Conservation (phyloP, 2,888 invertebrate species). For the Drosophila birchii region DNA sequence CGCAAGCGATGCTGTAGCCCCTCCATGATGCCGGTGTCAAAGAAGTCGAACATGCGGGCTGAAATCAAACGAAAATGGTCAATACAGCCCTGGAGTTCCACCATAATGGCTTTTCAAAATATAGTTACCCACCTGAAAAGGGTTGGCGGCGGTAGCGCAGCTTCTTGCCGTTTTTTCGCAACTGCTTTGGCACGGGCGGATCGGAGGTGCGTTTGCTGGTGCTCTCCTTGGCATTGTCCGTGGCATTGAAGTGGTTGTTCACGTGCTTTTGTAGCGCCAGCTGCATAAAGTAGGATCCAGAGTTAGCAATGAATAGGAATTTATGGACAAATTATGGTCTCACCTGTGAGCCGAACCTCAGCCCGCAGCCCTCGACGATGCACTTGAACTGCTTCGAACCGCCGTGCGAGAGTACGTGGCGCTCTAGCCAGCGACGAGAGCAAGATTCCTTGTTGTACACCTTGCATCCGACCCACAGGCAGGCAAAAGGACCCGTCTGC, state of each 20-base stretch:
- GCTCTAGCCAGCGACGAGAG: slow-evolving; percentile 96
- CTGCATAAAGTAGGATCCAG: slow-evolving; percentile 49
- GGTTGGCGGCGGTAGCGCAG: slow-evolving; percentile 94
- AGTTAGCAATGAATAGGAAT: neutral
- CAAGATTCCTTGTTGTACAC: slow-evolving; percentile 96
- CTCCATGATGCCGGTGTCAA: slow-evolving; percentile 97
- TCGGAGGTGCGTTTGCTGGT: slow-evolving; percentile 90
- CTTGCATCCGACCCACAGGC: slow-evolving; percentile 97
- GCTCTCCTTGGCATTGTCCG: slow-evolving; percentile 85
- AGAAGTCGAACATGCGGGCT: slow-evolving; percentile 97
- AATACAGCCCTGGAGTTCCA: neutral
- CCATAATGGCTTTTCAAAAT: too few relatives aligned
- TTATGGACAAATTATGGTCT: slow-evolving; percentile 46
- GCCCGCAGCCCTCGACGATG: slow-evolving; percentile 97
- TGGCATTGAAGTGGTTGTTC: slow-evolving; percentile 93
- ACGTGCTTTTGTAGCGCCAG: slow-evolving; percentile 94
- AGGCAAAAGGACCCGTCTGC: slow-evolving; percentile 94
- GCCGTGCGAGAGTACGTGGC: slow-evolving; percentile 95
- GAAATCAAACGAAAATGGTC: slow-evolving; percentile 77
- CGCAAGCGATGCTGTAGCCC: slow-evolving; percentile 93
- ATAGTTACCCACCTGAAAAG: slow-evolving; percentile 90
- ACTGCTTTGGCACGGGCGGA: slow-evolving; percentile 90
- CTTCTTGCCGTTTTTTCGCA: slow-evolving; percentile 94
- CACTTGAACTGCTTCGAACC: slow-evolving; percentile 97
- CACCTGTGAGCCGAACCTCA: slow-evolving; percentile 94